A percentile compares a stretch with the other conserved stretches of the same genome.
Evolutionary conservation across 2,797 vertebrate genomes (phyloP).

Genomic region (Danio kyathit): DNA sequence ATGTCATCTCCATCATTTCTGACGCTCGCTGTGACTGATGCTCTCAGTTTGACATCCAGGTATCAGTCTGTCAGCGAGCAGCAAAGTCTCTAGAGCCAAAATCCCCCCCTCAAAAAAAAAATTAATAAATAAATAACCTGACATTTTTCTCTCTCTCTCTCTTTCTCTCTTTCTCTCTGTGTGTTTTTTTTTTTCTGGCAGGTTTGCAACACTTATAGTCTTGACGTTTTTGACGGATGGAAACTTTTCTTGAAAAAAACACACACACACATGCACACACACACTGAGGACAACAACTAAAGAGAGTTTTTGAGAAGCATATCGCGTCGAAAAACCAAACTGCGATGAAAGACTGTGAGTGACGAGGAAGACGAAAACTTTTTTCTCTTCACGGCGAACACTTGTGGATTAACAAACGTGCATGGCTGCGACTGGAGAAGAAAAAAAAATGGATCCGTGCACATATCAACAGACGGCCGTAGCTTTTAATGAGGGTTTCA

Average conservation of each 20-base stretch:
- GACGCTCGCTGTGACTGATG: conserved; percentile 39
- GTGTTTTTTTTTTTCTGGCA: conserved; percentile 38
- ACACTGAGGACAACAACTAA: conserved; percentile 40
- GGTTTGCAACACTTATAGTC: conserved; percentile 63
- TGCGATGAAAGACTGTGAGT: conserved; percentile 42
- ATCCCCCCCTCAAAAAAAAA: not conserved
- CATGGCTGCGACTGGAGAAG: conserved; percentile 43
- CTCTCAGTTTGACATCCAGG: conserved; percentile 37
- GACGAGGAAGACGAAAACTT: conserved; percentile 39
- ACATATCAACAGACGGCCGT: conserved; percentile 50
- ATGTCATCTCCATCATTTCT: conserved; percentile 6
- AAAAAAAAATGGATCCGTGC: conserved; percentile 47
- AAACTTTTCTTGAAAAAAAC: conserved; percentile 60
- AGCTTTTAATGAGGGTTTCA: conserved; percentile 66
- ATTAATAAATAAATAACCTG: not conserved
- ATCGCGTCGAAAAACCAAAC: conserved; percentile 55
- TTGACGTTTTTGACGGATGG: conserved; percentile 59
- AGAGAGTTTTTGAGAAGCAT: conserved; percentile 52
- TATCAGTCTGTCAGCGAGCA: conserved; percentile 42
- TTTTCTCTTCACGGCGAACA: conserved; percentile 45
- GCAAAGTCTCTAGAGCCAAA: conserved; percentile 37
- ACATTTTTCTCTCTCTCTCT: conserved; percentile 51
- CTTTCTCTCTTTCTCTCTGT: no score
- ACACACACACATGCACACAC: conserved; percentile 33
- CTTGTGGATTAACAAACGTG: conserved; percentile 38